These are phyloP conservation scores for Antrozous pallidus DNA, from an alignment of 2,797 vertebrate genomes.

Conservation along the genomic window DNA sequence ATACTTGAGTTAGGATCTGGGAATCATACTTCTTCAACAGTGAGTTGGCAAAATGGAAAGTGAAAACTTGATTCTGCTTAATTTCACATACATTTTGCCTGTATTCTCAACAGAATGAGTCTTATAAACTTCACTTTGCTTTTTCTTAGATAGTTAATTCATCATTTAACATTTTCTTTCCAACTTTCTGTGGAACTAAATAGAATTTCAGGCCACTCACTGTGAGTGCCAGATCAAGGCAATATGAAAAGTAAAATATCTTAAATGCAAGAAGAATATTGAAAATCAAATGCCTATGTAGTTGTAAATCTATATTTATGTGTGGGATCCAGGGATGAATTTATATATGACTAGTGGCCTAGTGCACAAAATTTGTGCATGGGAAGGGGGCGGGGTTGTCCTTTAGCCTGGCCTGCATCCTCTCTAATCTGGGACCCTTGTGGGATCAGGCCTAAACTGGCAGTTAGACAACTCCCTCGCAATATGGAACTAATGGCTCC, in stretches of 20 bases:
- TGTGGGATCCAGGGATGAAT: conserved; percentile 44
- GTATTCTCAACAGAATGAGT: background rate
- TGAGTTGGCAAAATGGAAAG: background rate
- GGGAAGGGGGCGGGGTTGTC: too few species aligned
- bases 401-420: too few species aligned
- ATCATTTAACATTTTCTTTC: background rate
- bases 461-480: too few species aligned
- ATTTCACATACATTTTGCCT: background rate
- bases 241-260: background rate
- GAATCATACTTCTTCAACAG: background rate
- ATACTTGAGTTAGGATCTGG: background rate
- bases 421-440: too few species aligned
- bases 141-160: background rate
- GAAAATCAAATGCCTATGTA: conserved; percentile 63
- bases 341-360: too few species aligned
- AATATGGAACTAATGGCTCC: too few species aligned
- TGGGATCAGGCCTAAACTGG: too few species aligned
- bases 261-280: background rate
- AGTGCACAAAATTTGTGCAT: too few species aligned
- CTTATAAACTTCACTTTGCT: background rate
- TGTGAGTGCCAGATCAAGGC: background rate
- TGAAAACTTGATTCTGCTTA: background rate
- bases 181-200: background rate
- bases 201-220: background rate
- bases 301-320: conserved; percentile 69